Evolutionary conservation across 1,140 invertebrate species (phyloP).

Genomic region (Tetramorium simillimum): DNA sequence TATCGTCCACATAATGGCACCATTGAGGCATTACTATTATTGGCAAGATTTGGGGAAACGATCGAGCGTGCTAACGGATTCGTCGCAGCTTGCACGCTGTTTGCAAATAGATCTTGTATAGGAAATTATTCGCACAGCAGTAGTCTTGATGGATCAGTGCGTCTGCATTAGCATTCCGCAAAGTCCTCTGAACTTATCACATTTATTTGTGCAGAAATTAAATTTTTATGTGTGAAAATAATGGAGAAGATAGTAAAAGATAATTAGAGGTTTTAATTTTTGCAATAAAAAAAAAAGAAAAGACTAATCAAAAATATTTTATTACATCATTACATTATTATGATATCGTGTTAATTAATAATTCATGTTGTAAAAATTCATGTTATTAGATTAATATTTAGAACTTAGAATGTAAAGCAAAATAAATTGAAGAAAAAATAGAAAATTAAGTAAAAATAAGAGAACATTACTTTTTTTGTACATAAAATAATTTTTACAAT

Average conservation of each 20-base stretch:
- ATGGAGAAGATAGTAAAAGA: not conserved
- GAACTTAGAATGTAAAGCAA: not conserved
- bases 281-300: not conserved
- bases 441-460: not conserved
- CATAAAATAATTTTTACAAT: not conserved
- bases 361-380: not conserved
- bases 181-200: not conserved
- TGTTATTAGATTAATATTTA: no score
- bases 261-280: not conserved
- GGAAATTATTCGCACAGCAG: slow-evolving; percentile 76
- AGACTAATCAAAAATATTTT: not conserved
- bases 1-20: slow-evolving; percentile 81
- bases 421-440: not conserved
- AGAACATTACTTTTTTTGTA: not conserved
- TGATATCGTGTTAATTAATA: not conserved
- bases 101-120: slow-evolving; percentile 84
- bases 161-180: slow-evolving; percentile 2
- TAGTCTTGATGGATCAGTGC: slow-evolving; percentile 29
- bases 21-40: slow-evolving; percentile 83
- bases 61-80: slow-evolving; percentile 82
- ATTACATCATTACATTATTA: not conserved
- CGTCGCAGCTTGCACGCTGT: slow-evolving; percentile 84
- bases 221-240: not conserved
- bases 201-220: slow-evolving; percentile 12
- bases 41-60: slow-evolving; percentile 84